Base-by-base conservation (phyloP, 2,113 vertebrate species). In the Sphaerodactylus townsendi region DNA sequence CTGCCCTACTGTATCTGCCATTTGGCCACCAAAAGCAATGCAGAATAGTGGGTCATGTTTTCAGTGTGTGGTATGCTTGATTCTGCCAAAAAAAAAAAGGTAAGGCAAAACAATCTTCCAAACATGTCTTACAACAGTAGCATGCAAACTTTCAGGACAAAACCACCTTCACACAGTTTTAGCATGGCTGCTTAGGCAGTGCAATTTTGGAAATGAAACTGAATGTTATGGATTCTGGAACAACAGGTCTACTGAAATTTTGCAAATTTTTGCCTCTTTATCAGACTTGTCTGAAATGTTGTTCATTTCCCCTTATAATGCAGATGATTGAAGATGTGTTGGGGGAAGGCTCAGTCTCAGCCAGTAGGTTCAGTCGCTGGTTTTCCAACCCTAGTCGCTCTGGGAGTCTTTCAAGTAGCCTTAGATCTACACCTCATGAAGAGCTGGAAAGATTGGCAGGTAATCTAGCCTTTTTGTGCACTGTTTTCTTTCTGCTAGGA, bases 311-410 rank as follows among this genome's bases (percentile, higher is more conserved):
- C 44, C 10, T 37, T 73, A 35, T 83, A 56, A 89, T 95, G 46
- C 88, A 99, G 98, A 99, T 99, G 98, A 99, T 99, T 69, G 98
- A 99, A 93, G 98, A 99, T 70, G 98, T 99, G 86, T 95, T 99
- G 82, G 98, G 98, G 77, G 99, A 99, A 92, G 98, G 98, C 2
- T 97, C 98, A 0, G 94, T 97, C 79, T 97, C 98, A 10, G 97
- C 98, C 68, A 99, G 98, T 90, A 97, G 98, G 74, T 99, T 99
- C 92, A 99, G 98, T 93, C 97, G 97, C 83, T 99, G 98, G 98
- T 99, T 99, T 89, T 98, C 98, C 50, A 98, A 97, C 88, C 92
- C 97, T 5, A 99, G 98, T 93, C 97, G 96, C 17, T 98, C 98
- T 69, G 98, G 97, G 92, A 99, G 98, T 95, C 97, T 94, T 8